Conservation (phyloP, 2,797 vertebrate genomes). For the Paratrypauchen microcephalus region DNA sequence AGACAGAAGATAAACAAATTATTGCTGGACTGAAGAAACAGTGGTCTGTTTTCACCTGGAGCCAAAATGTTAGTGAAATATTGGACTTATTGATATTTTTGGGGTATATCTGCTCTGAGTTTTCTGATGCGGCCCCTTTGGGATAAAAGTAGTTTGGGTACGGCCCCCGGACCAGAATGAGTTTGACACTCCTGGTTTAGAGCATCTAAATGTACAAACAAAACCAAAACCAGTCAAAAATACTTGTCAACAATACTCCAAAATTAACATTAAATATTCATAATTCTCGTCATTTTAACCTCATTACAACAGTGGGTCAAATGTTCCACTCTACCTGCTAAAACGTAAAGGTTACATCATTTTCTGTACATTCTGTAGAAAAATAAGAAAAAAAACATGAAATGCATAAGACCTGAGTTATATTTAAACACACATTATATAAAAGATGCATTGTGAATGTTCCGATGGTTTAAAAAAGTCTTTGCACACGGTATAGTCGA, state of each 20-base stretch:
- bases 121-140: too few relatives aligned
- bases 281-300: neutral
- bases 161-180: too few relatives aligned
- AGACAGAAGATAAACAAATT: too few relatives aligned
- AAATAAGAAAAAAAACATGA: neutral
- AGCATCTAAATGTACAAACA: neutral
- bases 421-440: neutral
- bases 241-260: neutral
- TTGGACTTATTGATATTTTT: too few relatives aligned
- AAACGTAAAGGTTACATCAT: neutral
- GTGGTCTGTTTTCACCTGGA: too few relatives aligned
- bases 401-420: conserved; percentile 70
- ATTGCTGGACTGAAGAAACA: too few relatives aligned
- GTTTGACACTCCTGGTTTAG: too few relatives aligned
- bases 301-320: too few relatives aligned
- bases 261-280: neutral
- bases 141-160: too few relatives aligned
- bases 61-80: too few relatives aligned
- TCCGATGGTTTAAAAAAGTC: neutral
- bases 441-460: neutral
- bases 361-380: neutral
- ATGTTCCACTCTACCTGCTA: neutral
- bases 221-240: neutral
- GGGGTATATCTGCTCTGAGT: too few relatives aligned
- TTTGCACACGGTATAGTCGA: too few relatives aligned